Evolutionary conservation across 2,113 vertebrate genomes (phyloP).

Genomic region (Lethenteron camtschaticum): DNA sequence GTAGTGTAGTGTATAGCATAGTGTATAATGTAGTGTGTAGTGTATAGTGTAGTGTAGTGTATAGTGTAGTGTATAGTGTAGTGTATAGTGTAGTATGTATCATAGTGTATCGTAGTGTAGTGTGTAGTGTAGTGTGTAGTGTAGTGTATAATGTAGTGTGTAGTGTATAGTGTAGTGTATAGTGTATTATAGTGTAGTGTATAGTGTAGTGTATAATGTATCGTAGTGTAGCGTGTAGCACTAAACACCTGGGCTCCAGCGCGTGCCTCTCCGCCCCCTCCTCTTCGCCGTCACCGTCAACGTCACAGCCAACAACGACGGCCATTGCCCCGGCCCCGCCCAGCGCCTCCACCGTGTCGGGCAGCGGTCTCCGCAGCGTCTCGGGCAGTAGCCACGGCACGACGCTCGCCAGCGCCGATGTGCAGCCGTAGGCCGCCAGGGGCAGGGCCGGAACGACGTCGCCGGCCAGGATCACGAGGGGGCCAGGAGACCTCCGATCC

Average conservation of each 20-base stretch:
- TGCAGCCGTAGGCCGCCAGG: slow-evolving; percentile 25
- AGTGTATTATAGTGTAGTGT: no score
- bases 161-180: no score
- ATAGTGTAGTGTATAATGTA: no score
- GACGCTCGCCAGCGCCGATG: slow-evolving; percentile 26
- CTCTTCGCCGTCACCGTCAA: slow-evolving; percentile 9
- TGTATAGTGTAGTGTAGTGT: no score
- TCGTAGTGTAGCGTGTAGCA: slow-evolving; percentile 5
- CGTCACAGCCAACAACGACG: not conserved
- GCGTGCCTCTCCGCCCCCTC: slow-evolving; percentile 10
- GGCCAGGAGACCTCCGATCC: slow-evolving; percentile 35
- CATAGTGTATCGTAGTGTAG: no score
- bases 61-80: no score
- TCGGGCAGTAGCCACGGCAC: slow-evolving; percentile 30
- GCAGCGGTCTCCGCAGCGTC: slow-evolving; percentile 26
- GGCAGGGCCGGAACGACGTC: slow-evolving; percentile 18
- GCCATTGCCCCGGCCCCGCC: not conserved
- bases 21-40: no score
- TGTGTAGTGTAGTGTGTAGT: no score
- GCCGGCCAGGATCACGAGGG: slow-evolving; percentile 27
- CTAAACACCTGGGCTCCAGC: slow-evolving; percentile 11
- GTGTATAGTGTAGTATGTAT: no score
- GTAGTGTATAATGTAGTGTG: no score
- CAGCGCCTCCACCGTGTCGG: slow-evolving; percentile 29
- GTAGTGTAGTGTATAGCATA: no score